A percentile compares a stretch with the other conserved stretches of the same genome.
phyloP scores from a whole-genome alignment of 2,888 invertebrate species.

The Melanotus villosus region DNA sequence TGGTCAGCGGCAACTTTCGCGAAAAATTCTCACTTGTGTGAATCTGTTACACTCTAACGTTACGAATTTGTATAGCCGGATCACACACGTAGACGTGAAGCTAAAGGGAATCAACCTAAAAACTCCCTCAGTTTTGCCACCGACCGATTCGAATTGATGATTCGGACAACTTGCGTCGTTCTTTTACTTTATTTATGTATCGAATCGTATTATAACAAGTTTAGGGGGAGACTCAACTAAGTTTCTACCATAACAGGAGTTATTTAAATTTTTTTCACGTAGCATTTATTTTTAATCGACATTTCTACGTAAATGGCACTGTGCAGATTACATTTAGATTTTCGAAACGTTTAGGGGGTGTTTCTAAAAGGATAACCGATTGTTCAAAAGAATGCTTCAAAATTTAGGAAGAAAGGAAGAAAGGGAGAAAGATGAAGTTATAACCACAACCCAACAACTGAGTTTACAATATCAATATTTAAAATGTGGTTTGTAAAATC shows the following conservation, averaged over 20 bases:
- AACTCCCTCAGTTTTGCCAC: slow-evolving; percentile 50
- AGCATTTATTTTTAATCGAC: too few relatives aligned
- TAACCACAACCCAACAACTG: too few relatives aligned
- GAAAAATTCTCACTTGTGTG: slow-evolving; percentile 32
- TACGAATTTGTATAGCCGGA: slow-evolving; percentile 19
- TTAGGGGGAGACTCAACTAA: slow-evolving; percentile 43
- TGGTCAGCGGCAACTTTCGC: slow-evolving; percentile 37
- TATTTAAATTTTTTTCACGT: background rate
- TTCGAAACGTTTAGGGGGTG: too few relatives aligned
- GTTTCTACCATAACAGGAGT: background rate
- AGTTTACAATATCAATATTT: too few relatives aligned
- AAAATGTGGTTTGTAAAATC: too few relatives aligned
- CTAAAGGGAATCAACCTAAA: slow-evolving; percentile 28
- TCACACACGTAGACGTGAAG: slow-evolving; percentile 36
- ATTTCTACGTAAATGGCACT: too few relatives aligned
- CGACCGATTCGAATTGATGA: slow-evolving; percentile 61
- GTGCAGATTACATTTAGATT: too few relatives aligned
- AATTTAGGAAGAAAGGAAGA: too few relatives aligned
- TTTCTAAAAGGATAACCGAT: too few relatives aligned
- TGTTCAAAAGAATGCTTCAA: too few relatives aligned
- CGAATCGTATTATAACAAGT: slow-evolving; percentile 48
- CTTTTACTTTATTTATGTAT: slow-evolving; percentile 54
- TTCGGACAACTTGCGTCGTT: slow-evolving; percentile 57
- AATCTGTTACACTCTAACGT: slow-evolving; percentile 34
- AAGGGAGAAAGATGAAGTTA: too few relatives aligned